These are phyloP conservation scores for Mastigias papua DNA, from an alignment of 30 jellyfish, hydroid and myxozoan genomes.

Conservation along the genomic window DNA sequence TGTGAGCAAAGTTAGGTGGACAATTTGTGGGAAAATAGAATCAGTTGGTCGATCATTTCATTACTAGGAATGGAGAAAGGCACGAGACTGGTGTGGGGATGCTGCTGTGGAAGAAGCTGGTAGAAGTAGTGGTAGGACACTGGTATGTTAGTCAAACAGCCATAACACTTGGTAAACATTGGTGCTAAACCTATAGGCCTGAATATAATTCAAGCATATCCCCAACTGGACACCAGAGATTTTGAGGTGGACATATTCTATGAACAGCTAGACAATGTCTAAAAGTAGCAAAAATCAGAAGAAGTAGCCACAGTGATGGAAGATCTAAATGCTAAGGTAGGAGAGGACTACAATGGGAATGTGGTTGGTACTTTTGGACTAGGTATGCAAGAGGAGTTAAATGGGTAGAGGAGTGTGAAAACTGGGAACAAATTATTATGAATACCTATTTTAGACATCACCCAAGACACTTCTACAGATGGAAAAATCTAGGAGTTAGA, in stretches of 20 bases:
- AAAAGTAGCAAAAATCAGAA: background rate
- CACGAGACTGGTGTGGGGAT: background rate
- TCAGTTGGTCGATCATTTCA: background rate
- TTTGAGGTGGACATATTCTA: background rate
- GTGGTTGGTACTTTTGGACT: conserved; percentile 2
- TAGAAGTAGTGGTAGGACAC: background rate
- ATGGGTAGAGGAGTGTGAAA: background rate
- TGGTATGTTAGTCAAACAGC: background rate
- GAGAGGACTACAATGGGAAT: background rate
- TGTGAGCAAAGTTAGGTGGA: conserved; percentile 9
- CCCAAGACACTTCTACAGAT: background rate
- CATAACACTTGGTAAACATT: conserved; percentile 4
- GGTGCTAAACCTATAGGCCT: background rate
- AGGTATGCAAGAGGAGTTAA: conserved; percentile 16
- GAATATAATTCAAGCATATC: background rate
- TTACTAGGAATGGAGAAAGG: background rate
- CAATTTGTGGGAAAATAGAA: background rate
- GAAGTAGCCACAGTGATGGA: conserved; percentile 31
- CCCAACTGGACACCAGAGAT: background rate
- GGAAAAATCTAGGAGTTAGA: conserved; percentile 27
- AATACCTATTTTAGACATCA: conserved; percentile 10
- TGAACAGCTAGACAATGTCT: background rate
- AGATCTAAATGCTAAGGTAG: conserved; percentile 34
- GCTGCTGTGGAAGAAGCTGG: background rate
- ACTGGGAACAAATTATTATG: background rate